Conservation (phyloP, 2,797 vertebrate species). For the Muscicapa striata region DNA sequence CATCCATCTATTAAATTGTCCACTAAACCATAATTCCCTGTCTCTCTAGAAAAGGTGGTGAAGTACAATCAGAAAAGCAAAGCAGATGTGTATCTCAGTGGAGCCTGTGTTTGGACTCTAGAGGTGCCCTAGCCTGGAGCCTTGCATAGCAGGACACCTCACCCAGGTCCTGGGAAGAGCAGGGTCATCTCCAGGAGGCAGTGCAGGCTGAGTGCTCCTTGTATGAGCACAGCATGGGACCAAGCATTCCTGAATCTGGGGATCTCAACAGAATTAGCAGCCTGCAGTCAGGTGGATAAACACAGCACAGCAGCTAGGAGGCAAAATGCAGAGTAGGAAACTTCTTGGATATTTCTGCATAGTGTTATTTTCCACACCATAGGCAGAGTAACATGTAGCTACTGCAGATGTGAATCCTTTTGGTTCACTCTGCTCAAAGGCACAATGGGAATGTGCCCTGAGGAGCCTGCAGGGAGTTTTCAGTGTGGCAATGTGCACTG, state of each 20-base stretch:
- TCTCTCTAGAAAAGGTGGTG: background rate
- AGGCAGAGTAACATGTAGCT: background rate
- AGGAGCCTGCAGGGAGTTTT: background rate
- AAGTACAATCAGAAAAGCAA: background rate
- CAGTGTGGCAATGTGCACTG: fast-evolving
- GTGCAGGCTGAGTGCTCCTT: background rate
- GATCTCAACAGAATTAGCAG: background rate
- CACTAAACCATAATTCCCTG: background rate
- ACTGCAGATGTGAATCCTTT: background rate
- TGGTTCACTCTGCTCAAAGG: background rate
- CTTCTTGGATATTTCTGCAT: background rate
- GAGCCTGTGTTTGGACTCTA: background rate
- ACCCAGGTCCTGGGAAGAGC: background rate
- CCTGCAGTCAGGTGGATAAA: background rate
- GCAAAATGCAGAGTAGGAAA: background rate
- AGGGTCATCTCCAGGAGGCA: background rate
- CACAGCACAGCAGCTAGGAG: background rate
- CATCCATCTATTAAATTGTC: background rate
- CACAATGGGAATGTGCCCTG: background rate
- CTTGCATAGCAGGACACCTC: background rate
- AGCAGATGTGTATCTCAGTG: background rate
- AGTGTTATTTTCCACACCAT: background rate
- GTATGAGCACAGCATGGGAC: fast-evolving
- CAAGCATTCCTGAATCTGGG: background rate
- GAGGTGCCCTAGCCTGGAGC: background rate